A percentile compares a stretch with the other conserved stretches of the same genome.
Conservation (phyloP, 2,113 vertebrate genomes). For the Phasianus colchicus region DNA sequence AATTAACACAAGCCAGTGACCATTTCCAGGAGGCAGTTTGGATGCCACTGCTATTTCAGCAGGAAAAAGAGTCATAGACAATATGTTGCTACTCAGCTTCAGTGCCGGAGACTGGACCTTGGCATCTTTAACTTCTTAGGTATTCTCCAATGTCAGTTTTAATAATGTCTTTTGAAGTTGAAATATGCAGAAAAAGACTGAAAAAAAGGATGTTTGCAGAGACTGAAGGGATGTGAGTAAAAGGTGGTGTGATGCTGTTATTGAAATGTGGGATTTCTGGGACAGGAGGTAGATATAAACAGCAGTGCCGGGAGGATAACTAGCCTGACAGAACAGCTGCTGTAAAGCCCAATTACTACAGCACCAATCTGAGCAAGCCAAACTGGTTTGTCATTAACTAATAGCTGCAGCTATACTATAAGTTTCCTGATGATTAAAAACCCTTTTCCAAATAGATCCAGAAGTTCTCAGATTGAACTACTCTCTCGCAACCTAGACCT, state of each 20-base stretch:
- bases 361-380: no score
- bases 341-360: neutral
- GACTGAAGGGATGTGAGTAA: neutral
- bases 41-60: neutral
- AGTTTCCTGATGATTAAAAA: neutral
- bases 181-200: neutral
- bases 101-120: neutral
- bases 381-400: neutral
- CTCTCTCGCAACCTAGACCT: neutral
- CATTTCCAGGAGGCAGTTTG: neutral
- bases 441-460: neutral
- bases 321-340: neutral
- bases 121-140: neutral
- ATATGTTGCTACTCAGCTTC: neutral
- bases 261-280: neutral
- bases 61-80: neutral
- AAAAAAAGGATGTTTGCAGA: neutral
- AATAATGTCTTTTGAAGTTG: neutral
- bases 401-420: neutral
- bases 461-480: neutral
- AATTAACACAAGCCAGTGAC: neutral
- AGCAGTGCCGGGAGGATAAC: neutral
- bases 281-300: neutral
- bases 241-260: neutral
- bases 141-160: neutral